Percentiles rank a stretch among this genome's conserved stretches.
Conservation (phyloP, 37 sponge, comb jelly and placozoan genomes). For the Beroe forskalii region DNA sequence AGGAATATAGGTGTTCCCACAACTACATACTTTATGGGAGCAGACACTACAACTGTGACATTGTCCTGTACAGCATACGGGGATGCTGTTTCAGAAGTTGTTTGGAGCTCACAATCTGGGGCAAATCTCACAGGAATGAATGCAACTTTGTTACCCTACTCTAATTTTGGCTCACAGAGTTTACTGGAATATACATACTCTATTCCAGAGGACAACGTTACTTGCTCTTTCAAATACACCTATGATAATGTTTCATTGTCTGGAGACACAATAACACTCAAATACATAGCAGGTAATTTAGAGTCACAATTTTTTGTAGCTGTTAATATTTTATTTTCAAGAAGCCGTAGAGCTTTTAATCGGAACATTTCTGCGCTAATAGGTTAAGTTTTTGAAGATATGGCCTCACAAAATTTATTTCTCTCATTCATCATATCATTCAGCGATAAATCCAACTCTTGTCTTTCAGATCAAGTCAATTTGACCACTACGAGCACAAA, state of each 20-base stretch:
- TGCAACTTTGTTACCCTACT: not conserved
- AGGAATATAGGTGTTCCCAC: not conserved
- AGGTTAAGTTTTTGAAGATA: too few species aligned
- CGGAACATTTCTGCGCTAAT: too few species aligned
- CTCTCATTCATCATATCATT: too few species aligned
- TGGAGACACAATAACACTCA: not conserved
- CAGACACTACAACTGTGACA: not conserved
- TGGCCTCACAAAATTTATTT: too few species aligned
- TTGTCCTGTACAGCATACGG: conserved; percentile 29
- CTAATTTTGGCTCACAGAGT: not conserved
- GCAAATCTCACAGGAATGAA: not conserved
- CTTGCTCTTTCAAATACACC: not conserved
- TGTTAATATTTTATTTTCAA: not conserved
- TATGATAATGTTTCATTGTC: not conserved
- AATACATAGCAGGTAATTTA: not conserved
- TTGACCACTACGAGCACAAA: not conserved
- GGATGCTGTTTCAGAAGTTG: not conserved
- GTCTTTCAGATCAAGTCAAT: not conserved
- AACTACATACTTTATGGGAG: not conserved
- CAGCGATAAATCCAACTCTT: too few species aligned
- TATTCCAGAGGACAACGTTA: not conserved
- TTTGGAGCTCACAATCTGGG: not conserved
- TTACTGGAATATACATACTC: not conserved
- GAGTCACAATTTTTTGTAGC: not conserved
- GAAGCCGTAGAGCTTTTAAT: too few species aligned